Conservation (phyloP, 2,113 vertebrate species). For the Herpetotheres cachinnans region DNA sequence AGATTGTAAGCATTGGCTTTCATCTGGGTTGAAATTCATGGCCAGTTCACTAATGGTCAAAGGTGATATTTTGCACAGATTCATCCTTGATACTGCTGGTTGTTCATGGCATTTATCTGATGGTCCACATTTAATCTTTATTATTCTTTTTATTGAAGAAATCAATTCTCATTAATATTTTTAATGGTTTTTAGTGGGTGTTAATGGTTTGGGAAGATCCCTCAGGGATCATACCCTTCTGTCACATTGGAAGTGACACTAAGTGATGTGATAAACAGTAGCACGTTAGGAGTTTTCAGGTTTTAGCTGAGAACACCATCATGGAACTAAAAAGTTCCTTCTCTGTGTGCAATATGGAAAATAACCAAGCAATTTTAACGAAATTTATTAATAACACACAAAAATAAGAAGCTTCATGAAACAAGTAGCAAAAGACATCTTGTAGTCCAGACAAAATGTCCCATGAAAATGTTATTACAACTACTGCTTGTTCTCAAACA, state of each 20-base stretch:
- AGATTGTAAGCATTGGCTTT: background rate
- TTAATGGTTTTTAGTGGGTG: background rate
- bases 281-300: background rate
- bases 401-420: background rate
- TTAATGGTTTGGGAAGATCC: slow-evolving; percentile 3
- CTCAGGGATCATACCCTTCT: background rate
- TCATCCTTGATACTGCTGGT: background rate
- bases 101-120: background rate
- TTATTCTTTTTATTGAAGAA: background rate
- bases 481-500: background rate
- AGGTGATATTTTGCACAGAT: background rate
- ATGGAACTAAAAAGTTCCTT: background rate
- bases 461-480: background rate
- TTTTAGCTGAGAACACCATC: background rate
- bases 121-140: background rate
- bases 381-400: background rate
- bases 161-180: slow-evolving; percentile 2
- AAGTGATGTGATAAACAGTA: background rate
- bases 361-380: background rate
- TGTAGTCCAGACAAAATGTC: background rate
- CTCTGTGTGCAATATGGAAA: background rate
- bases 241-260: background rate
- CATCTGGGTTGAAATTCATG: background rate
- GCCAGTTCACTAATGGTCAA: background rate
- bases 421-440: background rate